phyloP scores from a whole-genome alignment of 2,888 invertebrate species.

The Alloplasta piceator region DNA sequence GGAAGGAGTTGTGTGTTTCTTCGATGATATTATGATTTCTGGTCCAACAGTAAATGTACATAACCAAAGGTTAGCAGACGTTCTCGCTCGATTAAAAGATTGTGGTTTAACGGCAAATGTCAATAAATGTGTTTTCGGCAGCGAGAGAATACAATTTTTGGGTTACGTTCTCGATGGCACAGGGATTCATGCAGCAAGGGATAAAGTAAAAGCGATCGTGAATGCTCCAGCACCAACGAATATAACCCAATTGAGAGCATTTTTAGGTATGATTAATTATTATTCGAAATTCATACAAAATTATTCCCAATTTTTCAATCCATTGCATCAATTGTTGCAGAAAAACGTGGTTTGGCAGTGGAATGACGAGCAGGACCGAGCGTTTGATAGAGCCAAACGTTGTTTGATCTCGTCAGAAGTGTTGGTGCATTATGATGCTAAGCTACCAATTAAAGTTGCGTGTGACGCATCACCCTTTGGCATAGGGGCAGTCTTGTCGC shows the following conservation, averaged over 20 bases:
- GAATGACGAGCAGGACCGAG: slow-evolving; percentile 30
- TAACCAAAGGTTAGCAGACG: not conserved
- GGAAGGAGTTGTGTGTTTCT: not conserved
- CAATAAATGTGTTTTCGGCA: not conserved
- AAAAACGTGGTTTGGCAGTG: slow-evolving; percentile 26
- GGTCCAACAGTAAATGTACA: not conserved
- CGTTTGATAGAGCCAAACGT: slow-evolving; percentile 21
- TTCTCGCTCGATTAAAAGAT: not conserved
- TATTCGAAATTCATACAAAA: slow-evolving; percentile 25
- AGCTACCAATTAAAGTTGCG: slow-evolving; percentile 22
- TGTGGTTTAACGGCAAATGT: not conserved
- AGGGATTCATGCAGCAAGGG: not conserved
- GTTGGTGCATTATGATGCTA: slow-evolving; percentile 45
- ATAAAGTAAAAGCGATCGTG: not conserved
- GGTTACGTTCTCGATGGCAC: not conserved
- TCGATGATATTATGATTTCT: not conserved
- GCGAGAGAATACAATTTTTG: not conserved
- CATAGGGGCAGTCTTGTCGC: slow-evolving; percentile 43
- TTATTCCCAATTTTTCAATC: slow-evolving; percentile 7
- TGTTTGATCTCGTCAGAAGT: slow-evolving; percentile 22
- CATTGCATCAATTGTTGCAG: slow-evolving; percentile 14
- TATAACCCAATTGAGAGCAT: too few relatives aligned
- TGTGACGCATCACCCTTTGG: slow-evolving; percentile 51
- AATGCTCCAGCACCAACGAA: not conserved
- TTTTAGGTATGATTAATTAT: too few relatives aligned